A percentile compares a stretch with the other conserved stretches of the same genome.
These are phyloP conservation scores for Falcunculus frontatus DNA, from an alignment of 2,113 vertebrate species.

Conservation along the genomic window DNA sequence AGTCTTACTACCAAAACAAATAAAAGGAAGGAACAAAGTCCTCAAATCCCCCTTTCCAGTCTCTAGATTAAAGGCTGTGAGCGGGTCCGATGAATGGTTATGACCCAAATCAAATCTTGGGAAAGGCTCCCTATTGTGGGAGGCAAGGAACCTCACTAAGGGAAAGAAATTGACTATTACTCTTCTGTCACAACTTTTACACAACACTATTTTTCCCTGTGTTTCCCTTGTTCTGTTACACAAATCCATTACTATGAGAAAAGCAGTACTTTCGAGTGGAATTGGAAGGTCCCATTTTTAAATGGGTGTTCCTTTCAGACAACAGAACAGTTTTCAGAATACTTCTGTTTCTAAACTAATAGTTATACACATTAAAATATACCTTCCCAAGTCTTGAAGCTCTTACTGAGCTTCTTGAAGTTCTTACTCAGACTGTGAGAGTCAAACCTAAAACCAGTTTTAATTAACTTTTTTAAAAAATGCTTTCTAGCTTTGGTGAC, in stretches of 20 bases:
- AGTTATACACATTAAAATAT: neutral
- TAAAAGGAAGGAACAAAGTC: neutral
- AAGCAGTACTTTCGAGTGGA: neutral
- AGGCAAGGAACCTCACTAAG: neutral
- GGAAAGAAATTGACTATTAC: neutral
- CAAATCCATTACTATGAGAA: neutral
- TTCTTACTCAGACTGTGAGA: neutral
- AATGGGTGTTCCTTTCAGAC: neutral
- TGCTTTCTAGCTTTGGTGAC: neutral
- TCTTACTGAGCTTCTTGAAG: neutral
- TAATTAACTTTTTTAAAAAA: neutral
- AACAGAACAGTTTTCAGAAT: neutral
- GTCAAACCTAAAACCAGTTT: neutral
- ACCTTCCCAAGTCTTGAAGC: neutral
- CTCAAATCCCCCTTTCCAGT: neutral
- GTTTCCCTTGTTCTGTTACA: neutral
- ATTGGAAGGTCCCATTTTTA: neutral
- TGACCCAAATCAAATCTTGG: neutral
- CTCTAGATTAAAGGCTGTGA: neutral
- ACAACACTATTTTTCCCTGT: neutral
- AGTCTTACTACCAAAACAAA: neutral
- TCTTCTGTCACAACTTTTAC: neutral
- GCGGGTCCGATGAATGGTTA: neutral
- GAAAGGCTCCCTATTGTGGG: neutral
- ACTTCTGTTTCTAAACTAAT: neutral